Base-by-base conservation (phyloP, 2,113 vertebrate genomes). In the Scalopus aquaticus region DNA sequence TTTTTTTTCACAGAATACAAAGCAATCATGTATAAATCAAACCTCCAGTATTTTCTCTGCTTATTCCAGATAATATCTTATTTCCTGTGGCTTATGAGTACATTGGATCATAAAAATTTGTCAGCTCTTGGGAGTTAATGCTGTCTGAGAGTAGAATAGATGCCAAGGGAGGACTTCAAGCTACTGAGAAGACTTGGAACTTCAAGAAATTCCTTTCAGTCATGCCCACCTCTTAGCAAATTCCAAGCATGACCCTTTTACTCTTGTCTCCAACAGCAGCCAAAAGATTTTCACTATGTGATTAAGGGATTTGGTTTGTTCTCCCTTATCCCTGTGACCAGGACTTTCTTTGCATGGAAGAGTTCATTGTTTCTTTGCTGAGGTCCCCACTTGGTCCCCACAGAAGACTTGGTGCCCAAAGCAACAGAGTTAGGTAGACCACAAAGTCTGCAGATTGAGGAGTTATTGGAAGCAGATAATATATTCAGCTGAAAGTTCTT, bases 361-460 rank as follows among this genome's bases (percentile, higher is more conserved):
- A 91, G 76, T 70, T 83, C 76, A 69, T 56, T 87, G 81, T 82
- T 80, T 87, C 88, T 93, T 81, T 78, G n/a, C 39, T 3, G 7
- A 78, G 64, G 49, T 83, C n/a, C 37, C 51, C 42, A 76, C 6
- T 11, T 65, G 56, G 15, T 95, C 88, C 58, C 90, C 54, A 79
- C 6, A 83, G 93, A 86, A 89, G 54, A 91, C 6, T 69, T 96
- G 94, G 91, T 80, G 39, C 35, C 54, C 35, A 28, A 30, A 8
- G n/a, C 49, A 56, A 58, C 35, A 13, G 3, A 82, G 32, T 82
- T 60, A 90, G 37, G 54, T 81, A 46, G 76, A 67, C 42, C 46
- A 80, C 76, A 91, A 69, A 72, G 5, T 84, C 83, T 94, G 39
- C 83, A 88, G 79, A 82, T 91, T 60, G 76, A 95, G 79, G 80